Conservation (phyloP, 1,140 invertebrate genomes). For the Macrocentrus cingulum region DNA sequence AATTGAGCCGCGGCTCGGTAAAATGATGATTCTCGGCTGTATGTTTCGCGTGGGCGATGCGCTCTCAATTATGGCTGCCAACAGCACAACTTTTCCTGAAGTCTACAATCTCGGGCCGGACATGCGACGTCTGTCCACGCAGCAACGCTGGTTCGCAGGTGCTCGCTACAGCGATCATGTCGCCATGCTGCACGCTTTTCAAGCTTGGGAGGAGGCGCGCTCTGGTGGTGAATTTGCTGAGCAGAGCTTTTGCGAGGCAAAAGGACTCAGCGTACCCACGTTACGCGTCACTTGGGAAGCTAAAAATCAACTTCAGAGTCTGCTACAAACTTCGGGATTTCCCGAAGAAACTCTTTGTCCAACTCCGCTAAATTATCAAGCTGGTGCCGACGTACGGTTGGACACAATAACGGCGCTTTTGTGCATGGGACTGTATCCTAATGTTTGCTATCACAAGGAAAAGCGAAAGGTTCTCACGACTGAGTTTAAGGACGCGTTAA, state of each 20-base stretch:
- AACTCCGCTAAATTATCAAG: slow-evolving; percentile 72
- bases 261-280: slow-evolving; percentile 85
- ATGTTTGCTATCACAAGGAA: slow-evolving; percentile 93
- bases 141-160: slow-evolving; percentile 83
- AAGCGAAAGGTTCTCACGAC: slow-evolving; percentile 95
- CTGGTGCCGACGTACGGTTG: slow-evolving; percentile 76
- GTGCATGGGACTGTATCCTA: slow-evolving; percentile 91
- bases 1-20: slow-evolving; percentile 89
- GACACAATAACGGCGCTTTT: slow-evolving; percentile 86
- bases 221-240: slow-evolving; percentile 78
- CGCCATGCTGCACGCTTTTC: slow-evolving; percentile 90
- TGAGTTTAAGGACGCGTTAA: slow-evolving; percentile 89
- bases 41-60: slow-evolving; percentile 87
- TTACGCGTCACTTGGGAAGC: slow-evolving; percentile 89
- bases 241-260: slow-evolving; percentile 84
- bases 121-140: slow-evolving; percentile 68
- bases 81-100: slow-evolving; percentile 89
- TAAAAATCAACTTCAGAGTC: slow-evolving; percentile 87
- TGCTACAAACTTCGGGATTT: slow-evolving; percentile 81
- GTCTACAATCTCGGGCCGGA: slow-evolving; percentile 73
- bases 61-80: slow-evolving; percentile 90
- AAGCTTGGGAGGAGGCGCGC: slow-evolving; percentile 82
- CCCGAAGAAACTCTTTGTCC: slow-evolving; percentile 79
- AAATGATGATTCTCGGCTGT: slow-evolving; percentile 91
- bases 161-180: slow-evolving; percentile 91